Evolutionary conservation across 2,113 vertebrate genomes (phyloP).

Genomic region (Tenrec ecaudatus): DNA sequence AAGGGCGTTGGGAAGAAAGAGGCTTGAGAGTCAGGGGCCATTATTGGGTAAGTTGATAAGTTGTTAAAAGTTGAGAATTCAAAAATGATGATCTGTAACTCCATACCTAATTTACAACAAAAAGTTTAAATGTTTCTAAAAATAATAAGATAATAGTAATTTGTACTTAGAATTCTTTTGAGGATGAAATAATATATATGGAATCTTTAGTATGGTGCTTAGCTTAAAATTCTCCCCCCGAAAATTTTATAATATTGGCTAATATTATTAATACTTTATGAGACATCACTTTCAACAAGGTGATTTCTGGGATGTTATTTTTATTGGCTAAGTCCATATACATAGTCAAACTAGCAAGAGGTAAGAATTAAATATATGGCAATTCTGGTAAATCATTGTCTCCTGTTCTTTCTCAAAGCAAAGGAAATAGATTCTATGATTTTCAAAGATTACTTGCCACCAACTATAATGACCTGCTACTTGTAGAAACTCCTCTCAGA

Average conservation of each 20-base stretch:
- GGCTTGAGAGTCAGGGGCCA: too few relatives aligned
- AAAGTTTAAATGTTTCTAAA: too few relatives aligned
- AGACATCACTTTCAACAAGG: background rate
- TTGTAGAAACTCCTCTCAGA: slow-evolving; percentile 43
- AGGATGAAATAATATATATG: background rate
- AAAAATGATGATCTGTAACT: too few relatives aligned
- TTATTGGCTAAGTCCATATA: background rate
- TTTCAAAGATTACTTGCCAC: background rate
- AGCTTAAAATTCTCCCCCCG: background rate
- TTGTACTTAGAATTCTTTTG: slow-evolving; percentile 50
- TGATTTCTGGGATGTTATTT: background rate
- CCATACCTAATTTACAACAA: too few relatives aligned
- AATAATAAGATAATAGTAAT: background rate
- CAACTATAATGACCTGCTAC: background rate
- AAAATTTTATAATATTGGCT: background rate
- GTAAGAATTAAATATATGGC: background rate
- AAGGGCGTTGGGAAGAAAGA: too few relatives aligned
- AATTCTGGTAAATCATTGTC: background rate
- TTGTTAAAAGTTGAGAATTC: too few relatives aligned
- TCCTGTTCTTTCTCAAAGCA: slow-evolving; percentile 1
- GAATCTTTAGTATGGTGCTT: background rate
- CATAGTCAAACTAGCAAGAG: slow-evolving; percentile 37
- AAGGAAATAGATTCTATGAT: background rate
- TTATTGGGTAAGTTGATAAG: too few relatives aligned
- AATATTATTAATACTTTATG: background rate